phyloP scores from a whole-genome alignment of 2,797 vertebrate species.

The Alfaro cultratus region DNA sequence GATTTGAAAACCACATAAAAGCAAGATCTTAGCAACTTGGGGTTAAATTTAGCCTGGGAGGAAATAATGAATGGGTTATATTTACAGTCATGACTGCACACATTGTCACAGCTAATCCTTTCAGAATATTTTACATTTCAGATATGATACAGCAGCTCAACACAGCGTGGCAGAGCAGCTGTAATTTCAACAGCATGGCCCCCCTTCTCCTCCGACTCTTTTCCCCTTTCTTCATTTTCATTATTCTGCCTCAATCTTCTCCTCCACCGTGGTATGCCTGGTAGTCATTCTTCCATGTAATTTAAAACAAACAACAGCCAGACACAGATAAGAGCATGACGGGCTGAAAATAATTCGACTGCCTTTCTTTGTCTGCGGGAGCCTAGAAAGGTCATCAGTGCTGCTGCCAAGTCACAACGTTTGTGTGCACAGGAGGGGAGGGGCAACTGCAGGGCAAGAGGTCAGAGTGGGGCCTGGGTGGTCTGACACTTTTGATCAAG shows the following conservation, averaged over 20 bases:
- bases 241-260: slow-evolving; percentile 65
- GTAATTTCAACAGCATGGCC: slow-evolving; percentile 43
- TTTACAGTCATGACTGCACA: slow-evolving; percentile 45
- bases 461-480: slow-evolving; percentile 48
- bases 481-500: slow-evolving; percentile 64
- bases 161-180: slow-evolving; percentile 39
- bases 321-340: slow-evolving; percentile 73
- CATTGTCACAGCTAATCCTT: slow-evolving; percentile 59
- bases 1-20: slow-evolving; percentile 34
- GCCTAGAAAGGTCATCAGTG: slow-evolving; percentile 70
- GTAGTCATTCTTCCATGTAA: slow-evolving; percentile 70
- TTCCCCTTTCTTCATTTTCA: slow-evolving; percentile 63
- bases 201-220: background rate
- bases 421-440: slow-evolving; percentile 41
- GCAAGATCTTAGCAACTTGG: slow-evolving; percentile 32
- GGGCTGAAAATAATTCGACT: slow-evolving; percentile 69
- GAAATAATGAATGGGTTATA: slow-evolving; percentile 50
- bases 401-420: slow-evolving; percentile 53
- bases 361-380: slow-evolving; percentile 69
- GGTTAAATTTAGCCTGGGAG: slow-evolving; percentile 27
- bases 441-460: slow-evolving; percentile 36
- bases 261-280: slow-evolving; percentile 40
- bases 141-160: slow-evolving; percentile 52
- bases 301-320: slow-evolving; percentile 78
- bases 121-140: slow-evolving; percentile 62